These are phyloP conservation scores for Rhinoraja longicauda DNA, from an alignment of 2,797 vertebrate genomes.

Conservation along the genomic window DNA sequence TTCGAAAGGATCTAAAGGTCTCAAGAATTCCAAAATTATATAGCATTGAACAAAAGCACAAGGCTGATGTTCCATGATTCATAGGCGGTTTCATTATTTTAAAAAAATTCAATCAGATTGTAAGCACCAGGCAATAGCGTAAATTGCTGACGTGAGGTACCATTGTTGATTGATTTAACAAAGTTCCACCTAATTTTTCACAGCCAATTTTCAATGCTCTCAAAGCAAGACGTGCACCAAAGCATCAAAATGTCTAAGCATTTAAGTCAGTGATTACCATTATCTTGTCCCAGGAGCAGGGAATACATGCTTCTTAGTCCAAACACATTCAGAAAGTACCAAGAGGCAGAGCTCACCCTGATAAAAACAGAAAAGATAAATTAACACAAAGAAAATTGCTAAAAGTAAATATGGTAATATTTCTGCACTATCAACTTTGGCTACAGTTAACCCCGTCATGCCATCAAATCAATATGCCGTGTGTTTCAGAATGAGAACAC, in stretches of 20 bases:
- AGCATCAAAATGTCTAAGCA: neutral
- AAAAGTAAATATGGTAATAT: neutral
- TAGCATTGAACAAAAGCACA: neutral
- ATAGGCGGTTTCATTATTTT: neutral
- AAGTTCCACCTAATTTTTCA: neutral
- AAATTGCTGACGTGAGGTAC: neutral
- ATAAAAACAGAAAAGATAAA: slow-evolving; percentile 43
- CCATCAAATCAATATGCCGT: neutral
- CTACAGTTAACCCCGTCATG: neutral
- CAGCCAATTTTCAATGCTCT: neutral
- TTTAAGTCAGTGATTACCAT: slow-evolving; percentile 66
- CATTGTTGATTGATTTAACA: neutral
- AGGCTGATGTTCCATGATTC: neutral
- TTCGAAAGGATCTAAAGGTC: neutral
- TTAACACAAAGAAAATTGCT: neutral
- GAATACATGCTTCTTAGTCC: slow-evolving; percentile 98
- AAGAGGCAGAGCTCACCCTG: slow-evolving; percentile 98
- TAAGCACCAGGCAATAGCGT: neutral
- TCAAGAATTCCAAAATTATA: neutral
- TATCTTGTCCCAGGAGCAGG: slow-evolving; percentile 94
- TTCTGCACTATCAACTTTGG: neutral
- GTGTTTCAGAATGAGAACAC: neutral
- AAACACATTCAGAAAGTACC: slow-evolving; percentile 99
- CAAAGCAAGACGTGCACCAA: neutral
- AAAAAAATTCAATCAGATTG: neutral